These are phyloP conservation scores for Oscheius myriophilus DNA, from an alignment of 2,888 invertebrate species.

Conservation along the genomic window DNA sequence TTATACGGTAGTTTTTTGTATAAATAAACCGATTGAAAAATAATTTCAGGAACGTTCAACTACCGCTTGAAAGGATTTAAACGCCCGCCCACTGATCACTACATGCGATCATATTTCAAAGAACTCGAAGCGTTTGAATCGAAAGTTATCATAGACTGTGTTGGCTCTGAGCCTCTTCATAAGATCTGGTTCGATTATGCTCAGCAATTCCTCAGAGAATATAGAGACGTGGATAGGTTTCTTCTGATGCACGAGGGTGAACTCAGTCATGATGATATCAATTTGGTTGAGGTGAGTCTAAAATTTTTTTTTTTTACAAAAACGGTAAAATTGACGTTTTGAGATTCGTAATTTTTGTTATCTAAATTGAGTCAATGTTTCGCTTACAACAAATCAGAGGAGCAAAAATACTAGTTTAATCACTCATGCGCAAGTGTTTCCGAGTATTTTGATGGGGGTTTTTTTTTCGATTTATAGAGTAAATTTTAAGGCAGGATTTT, in stretches of 20 bases:
- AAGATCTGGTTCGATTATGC: slow-evolving; percentile 70
- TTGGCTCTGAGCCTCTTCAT: slow-evolving; percentile 80
- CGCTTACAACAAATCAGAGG: too few relatives aligned
- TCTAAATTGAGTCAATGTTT: too few relatives aligned
- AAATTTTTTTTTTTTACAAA: too few relatives aligned
- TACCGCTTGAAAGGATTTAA: slow-evolving; percentile 88
- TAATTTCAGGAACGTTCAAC: slow-evolving; percentile 81
- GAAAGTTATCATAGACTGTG: slow-evolving; percentile 73
- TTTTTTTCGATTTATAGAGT: too few relatives aligned
- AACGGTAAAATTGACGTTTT: too few relatives aligned
- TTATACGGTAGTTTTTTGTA: slow-evolving; percentile 76
- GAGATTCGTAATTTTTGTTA: too few relatives aligned
- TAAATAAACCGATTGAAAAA: too few relatives aligned
- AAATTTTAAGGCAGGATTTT: too few relatives aligned
- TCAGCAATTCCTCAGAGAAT: slow-evolving; percentile 76
- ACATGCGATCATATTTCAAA: slow-evolving; percentile 83
- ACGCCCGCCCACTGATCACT: slow-evolving; percentile 87
- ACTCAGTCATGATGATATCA: slow-evolving; percentile 86
- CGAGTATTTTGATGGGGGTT: too few relatives aligned
- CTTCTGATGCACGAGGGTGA: slow-evolving; percentile 84
- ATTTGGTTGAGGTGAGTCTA: slow-evolving; percentile 71
- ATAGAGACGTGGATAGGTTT: slow-evolving; percentile 81
- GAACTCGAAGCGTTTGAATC: slow-evolving; percentile 75
- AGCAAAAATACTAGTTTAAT: too few relatives aligned
- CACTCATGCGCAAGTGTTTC: too few relatives aligned